Percentiles rank a stretch among this genome's conserved stretches.
phyloP scores from a whole-genome alignment of 2,113 vertebrate genomes.

The Silurus meridionalis region DNA sequence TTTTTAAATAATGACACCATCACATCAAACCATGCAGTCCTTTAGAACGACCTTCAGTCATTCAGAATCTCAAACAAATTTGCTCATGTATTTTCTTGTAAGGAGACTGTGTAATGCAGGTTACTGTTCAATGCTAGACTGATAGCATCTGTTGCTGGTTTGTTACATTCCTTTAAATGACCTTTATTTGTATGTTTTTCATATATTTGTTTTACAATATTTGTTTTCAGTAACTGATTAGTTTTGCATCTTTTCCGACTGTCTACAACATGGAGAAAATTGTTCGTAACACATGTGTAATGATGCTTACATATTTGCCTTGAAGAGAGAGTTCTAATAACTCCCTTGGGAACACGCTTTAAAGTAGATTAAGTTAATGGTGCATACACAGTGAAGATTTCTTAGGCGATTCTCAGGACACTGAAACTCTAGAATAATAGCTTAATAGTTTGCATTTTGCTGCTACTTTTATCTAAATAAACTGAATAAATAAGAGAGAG shows the following conservation, averaged over 20 bases:
- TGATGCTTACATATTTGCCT: not conserved
- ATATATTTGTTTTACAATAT: not conserved
- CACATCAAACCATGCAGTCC: not conserved
- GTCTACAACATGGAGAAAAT: not conserved
- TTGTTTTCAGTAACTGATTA: not conserved
- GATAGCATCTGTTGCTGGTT: not conserved
- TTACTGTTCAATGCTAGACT: not conserved
- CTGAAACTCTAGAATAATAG: not conserved
- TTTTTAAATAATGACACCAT: not conserved
- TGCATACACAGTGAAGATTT: not conserved
- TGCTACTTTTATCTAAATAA: too few relatives aligned
- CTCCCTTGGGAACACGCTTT: not conserved
- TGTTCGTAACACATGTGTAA: not conserved
- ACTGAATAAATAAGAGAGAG: too few relatives aligned
- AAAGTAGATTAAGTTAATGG: slow-evolving; percentile 25
- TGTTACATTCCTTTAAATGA: not conserved
- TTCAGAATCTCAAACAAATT: not conserved
- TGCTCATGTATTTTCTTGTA: not conserved
- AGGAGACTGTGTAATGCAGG: not conserved
- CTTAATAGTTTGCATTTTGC: not conserved
- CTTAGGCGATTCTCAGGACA: not conserved
- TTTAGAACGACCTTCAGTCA: not conserved
- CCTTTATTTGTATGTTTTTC: not conserved
- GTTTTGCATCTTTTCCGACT: not conserved
- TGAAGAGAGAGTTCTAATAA: slow-evolving; percentile 9